Conservation (phyloP, 1,140 invertebrate genomes). For the Dreissena rostriformis region DNA sequence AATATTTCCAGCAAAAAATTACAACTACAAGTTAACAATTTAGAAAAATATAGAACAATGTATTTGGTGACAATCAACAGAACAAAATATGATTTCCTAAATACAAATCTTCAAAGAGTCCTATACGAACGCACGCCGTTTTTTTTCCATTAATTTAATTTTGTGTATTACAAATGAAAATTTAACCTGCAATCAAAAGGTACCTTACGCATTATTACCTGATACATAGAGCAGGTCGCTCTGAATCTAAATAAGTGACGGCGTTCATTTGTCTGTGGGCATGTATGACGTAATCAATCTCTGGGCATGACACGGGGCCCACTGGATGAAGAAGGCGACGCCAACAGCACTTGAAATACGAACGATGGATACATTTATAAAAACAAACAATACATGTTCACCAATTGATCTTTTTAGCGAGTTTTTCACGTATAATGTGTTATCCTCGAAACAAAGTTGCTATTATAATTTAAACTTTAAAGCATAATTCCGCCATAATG, state of each 20-base stretch:
- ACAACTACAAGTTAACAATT: too few species aligned
- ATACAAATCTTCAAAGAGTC: too few species aligned
- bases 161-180: background rate
- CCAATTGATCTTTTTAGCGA: background rate
- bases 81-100: too few species aligned
- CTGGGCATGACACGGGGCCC: conserved; percentile 96
- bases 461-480: background rate
- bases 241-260: conserved; percentile 66
- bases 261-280: conserved; percentile 64
- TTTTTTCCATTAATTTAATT: background rate
- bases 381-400: background rate
- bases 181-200: background rate
- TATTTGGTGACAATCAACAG: too few species aligned
- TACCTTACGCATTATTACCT: conserved; percentile 58
- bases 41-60: too few species aligned
- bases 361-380: background rate
- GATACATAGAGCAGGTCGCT: conserved; percentile 75
- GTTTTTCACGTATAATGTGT: background rate
- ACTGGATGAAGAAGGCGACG: conserved; percentile 96
- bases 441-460: background rate
- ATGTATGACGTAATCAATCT: conserved; percentile 90
- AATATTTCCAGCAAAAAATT: too few species aligned
- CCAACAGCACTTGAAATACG: conserved; percentile 91
- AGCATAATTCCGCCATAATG: background rate
- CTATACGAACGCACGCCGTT: too few species aligned